Base-by-base conservation (phyloP, 2,888 invertebrate genomes). In the Trichacis sp. region DNA sequence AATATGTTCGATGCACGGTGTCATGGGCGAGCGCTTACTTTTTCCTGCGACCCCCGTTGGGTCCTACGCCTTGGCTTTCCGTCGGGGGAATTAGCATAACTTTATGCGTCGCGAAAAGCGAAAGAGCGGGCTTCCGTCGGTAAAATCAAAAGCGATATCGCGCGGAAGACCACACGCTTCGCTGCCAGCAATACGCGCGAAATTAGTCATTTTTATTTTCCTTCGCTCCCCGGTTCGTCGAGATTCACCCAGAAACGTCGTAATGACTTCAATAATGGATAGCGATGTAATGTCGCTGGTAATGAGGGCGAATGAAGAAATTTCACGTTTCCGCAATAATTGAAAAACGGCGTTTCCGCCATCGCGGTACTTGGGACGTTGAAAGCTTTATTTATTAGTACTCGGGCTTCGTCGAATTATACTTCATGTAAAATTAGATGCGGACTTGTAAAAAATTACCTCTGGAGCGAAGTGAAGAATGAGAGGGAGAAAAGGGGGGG, bases 1-100 rank as follows among this genome's bases (percentile, higher is more conserved):
- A 80, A 79, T 77, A 80, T 73, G 78, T 80, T 81, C 75, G 77
- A 79, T 80, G 76, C 75, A 74, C 73, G 70, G 77, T 75, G 69
- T 70, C 63, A 62, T 55, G 62, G 66, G 40, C 49, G 64, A 65
- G 56, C 60, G 57, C 69, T 58, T 59, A 59, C 3, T 56, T 66
- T 62, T 64, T 55, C 40, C 58, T 48, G 18, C 57, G 47, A 62
- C 43, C 58, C 55, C 51, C 43, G 33, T 57, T 24, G 3, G 43
- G 61, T 50, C 52, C 18, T n/a, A n/a, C n/a, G n/a, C n/a, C 60
- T 8, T 3, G 24, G 51, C 53, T 60, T 62, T 65, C 70, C 67
- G 48, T 65, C 57, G 62, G 50, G 29, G 63, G 73, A 73, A 81
- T 81, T 79, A 81, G 76, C 80, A 80, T 80, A 80, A 80, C 75